These are phyloP conservation scores for Nemopilema nomurai DNA, from an alignment of 30 jellyfish, hydroid and myxozoan species.

Conservation along the genomic window DNA sequence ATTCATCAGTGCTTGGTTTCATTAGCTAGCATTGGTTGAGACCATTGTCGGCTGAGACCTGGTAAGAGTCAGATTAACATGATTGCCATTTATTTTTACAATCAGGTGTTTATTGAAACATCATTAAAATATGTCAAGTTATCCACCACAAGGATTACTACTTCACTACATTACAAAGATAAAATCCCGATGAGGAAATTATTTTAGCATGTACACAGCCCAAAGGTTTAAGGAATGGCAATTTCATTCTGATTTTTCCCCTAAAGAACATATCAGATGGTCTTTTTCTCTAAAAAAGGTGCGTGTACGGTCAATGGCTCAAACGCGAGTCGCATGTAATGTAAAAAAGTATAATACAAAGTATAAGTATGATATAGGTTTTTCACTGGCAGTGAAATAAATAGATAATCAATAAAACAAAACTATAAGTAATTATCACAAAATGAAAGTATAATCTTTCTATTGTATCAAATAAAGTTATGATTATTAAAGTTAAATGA, in stretches of 20 bases:
- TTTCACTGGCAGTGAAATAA: too few species aligned
- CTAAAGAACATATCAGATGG: background rate
- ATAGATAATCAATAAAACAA: too few species aligned
- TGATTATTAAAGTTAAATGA: too few species aligned
- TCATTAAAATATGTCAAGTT: background rate
- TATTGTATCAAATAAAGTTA: too few species aligned
- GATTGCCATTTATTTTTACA: background rate
- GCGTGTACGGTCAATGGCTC: background rate
- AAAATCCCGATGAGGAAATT: background rate
- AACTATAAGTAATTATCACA: too few species aligned
- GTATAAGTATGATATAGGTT: too few species aligned
- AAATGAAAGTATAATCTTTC: too few species aligned
- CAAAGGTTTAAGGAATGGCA: background rate
- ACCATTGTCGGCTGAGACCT: background rate
- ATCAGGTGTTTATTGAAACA: background rate
- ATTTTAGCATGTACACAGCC: background rate
- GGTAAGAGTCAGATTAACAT: background rate
- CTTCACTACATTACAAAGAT: background rate
- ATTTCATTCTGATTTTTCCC: background rate
- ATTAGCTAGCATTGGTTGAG: slow-evolving; percentile 8
- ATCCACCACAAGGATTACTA: too few species aligned
- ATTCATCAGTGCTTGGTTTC: too few species aligned
- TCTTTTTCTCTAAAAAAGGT: background rate
- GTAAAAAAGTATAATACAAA: too few species aligned
- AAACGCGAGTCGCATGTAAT: background rate